These are phyloP conservation scores for Larimichthys crocea DNA, from an alignment of 2,113 vertebrate genomes.

Conservation along the genomic window DNA sequence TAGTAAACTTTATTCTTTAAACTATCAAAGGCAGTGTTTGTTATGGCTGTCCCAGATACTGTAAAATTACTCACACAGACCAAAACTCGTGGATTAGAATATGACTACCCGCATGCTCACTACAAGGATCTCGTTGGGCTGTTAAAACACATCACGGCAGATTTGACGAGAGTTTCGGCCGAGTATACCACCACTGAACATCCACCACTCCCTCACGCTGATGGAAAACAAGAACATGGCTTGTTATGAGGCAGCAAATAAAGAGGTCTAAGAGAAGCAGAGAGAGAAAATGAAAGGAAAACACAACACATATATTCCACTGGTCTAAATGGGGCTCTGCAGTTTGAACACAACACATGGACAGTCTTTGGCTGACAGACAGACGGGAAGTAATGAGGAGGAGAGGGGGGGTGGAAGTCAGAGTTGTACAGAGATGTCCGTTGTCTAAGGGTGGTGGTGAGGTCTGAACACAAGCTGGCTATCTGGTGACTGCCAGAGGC, in stretches of 20 bases:
- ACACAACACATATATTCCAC: conserved; percentile 81
- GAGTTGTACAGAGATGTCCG: conserved; percentile 74
- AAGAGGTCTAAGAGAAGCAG: conserved; percentile 75
- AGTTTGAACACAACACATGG: conserved; percentile 65
- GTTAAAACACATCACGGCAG: neutral
- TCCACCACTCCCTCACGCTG: conserved; percentile 23
- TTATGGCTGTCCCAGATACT: conserved; percentile 5
- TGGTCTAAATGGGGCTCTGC: conserved; percentile 75
- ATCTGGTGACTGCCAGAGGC: conserved; percentile 51
- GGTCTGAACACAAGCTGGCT: conserved; percentile 54
- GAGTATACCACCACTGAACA: conserved; percentile 22
- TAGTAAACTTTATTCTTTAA: conserved; percentile 4
- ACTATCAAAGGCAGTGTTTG: conserved; percentile 23
- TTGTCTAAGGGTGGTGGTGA: conserved; percentile 73
- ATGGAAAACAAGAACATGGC: conserved; percentile 73
- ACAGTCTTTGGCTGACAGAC: conserved; percentile 54
- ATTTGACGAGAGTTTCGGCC: conserved; percentile 19
- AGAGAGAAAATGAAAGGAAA: conserved; percentile 72
- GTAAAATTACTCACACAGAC: conserved; percentile 15
- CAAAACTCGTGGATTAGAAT: conserved; percentile 20
- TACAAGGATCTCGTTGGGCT: conserved; percentile 4
- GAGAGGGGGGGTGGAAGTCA: conserved; percentile 22
- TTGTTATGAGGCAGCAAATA: conserved; percentile 68
- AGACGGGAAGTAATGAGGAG: conserved; percentile 42
- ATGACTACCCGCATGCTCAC: conserved; percentile 14